Evolutionary conservation across 2,113 vertebrate species (phyloP).

Genomic region (Salvelinus alpinus): DNA sequence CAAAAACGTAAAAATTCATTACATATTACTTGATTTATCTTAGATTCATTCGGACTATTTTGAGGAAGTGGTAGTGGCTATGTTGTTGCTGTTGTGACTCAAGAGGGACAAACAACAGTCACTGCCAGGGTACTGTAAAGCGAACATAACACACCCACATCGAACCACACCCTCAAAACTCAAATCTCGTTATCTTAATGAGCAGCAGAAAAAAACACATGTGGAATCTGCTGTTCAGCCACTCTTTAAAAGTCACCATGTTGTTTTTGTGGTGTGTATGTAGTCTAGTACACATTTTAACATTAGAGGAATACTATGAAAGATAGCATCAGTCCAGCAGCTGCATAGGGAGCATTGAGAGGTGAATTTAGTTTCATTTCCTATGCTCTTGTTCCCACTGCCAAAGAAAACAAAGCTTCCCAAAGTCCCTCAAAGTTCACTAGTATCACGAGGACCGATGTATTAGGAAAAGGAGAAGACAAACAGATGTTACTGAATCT

Average conservation of each 20-base stretch:
- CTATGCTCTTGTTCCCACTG: conserved; percentile 38
- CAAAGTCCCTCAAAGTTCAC: conserved; percentile 50
- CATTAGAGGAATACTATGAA: conserved; percentile 1
- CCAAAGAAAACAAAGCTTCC: conserved; percentile 55
- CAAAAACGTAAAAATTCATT: too few relatives aligned
- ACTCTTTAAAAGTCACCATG: neutral
- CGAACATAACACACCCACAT: too few relatives aligned
- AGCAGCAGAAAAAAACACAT: too few relatives aligned
- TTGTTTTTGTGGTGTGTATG: conserved; percentile 1
- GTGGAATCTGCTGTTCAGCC: too few relatives aligned
- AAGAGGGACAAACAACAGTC: too few relatives aligned
- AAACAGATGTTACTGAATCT: neutral
- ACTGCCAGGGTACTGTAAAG: too few relatives aligned
- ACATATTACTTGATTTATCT: too few relatives aligned
- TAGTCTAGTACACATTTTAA: neutral
- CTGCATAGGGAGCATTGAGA: neutral
- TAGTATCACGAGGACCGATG: neutral
- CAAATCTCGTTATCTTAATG: too few relatives aligned
- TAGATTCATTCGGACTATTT: too few relatives aligned
- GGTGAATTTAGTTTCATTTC: conserved; percentile 61
- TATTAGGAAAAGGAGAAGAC: neutral
- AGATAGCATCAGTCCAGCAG: conserved; percentile 23
- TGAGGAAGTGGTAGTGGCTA: too few relatives aligned
- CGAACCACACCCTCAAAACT: too few relatives aligned
- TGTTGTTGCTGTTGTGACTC: too few relatives aligned